Conservation (phyloP, 2,797 vertebrate species). For the Sciaenops ocellatus region DNA sequence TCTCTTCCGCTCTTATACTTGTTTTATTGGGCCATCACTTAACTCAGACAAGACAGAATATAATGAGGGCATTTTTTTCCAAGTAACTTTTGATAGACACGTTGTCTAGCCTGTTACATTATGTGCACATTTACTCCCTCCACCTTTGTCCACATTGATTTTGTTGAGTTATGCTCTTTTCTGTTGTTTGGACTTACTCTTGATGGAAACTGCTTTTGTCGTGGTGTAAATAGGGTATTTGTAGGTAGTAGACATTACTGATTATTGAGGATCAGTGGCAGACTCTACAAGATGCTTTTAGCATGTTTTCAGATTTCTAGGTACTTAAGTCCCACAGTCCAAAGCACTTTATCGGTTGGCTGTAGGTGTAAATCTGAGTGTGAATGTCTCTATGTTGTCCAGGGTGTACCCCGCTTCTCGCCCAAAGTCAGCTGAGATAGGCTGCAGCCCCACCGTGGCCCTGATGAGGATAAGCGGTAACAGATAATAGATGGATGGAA, state of each 20-base stretch:
- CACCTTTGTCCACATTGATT: neutral
- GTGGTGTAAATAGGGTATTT: neutral
- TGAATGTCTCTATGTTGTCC: too few species aligned
- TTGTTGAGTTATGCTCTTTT: neutral
- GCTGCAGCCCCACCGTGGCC: too few species aligned
- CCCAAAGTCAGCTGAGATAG: too few species aligned
- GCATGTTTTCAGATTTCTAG: too few species aligned
- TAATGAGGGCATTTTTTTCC: constrained; percentile 16
- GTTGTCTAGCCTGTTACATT: neutral
- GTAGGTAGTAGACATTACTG: neutral
- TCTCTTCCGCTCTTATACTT: constrained; percentile 46
- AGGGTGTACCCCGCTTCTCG: too few species aligned
- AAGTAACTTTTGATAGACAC: neutral
- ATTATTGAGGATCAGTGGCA: neutral
- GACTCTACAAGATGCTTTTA: too few species aligned
- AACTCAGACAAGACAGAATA: constrained; percentile 41
- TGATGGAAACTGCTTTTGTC: too few species aligned
- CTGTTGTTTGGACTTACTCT: neutral
- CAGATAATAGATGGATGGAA: too few species aligned
- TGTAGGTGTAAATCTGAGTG: too few species aligned
- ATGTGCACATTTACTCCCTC: neutral
- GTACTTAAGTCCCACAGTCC: too few species aligned
- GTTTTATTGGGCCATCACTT: constrained; percentile 65
- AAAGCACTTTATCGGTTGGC: too few species aligned
- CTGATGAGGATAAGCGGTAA: too few species aligned